Evolutionary conservation across 2,888 invertebrate genomes (phyloP).

Genomic region (Caenorhabditis zanzibari): DNA sequence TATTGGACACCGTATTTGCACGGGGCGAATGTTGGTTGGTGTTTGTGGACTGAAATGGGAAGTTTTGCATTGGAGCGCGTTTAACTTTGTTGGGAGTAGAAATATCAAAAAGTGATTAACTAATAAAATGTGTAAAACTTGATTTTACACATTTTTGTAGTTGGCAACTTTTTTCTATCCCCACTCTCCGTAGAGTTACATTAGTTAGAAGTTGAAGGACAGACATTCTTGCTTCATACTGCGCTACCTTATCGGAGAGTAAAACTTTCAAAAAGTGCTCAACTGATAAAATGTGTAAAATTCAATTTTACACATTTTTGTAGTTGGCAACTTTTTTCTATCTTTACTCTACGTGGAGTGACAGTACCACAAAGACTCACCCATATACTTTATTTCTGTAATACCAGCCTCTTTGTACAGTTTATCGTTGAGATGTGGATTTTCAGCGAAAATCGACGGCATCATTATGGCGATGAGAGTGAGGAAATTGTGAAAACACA

Average conservation of each 20-base stretch:
- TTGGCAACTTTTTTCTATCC: too few relatives aligned
- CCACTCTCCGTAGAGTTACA: too few relatives aligned
- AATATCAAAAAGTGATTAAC: too few relatives aligned
- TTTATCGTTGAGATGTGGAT: neutral
- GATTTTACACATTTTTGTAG: too few relatives aligned
- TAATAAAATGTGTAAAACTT: too few relatives aligned
- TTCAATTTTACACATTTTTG: neutral
- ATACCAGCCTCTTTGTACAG: neutral
- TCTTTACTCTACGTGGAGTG: too few relatives aligned
- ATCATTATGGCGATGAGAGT: neutral
- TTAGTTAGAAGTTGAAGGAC: too few relatives aligned
- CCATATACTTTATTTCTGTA: neutral
- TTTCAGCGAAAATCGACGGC: neutral
- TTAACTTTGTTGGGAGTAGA: neutral
- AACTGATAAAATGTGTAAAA: neutral
- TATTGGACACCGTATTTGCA: conserved; percentile 43
- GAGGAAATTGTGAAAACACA: neutral
- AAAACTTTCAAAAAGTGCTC: too few relatives aligned
- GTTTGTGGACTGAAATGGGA: conserved; percentile 18
- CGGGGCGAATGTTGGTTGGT: conserved; percentile 30
- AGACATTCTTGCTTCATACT: too few relatives aligned
- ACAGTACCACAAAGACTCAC: neutral
- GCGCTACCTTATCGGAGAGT: too few relatives aligned
- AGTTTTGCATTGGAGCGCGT: neutral
- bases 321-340: neutral